phyloP scores from a whole-genome alignment of 2,888 invertebrate species.

The Fragum sueziense region DNA sequence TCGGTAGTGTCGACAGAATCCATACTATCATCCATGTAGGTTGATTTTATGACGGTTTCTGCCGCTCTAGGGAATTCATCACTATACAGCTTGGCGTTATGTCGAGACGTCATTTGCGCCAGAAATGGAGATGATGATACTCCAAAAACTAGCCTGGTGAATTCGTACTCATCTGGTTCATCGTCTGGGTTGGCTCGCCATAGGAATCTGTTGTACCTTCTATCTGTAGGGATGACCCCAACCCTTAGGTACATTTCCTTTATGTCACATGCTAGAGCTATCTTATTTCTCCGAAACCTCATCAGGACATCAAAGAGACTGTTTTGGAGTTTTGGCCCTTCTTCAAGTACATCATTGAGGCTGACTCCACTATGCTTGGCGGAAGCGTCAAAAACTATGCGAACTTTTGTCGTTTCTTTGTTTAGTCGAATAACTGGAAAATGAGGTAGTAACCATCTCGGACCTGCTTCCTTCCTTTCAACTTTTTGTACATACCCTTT shows the following conservation, averaged over 20 bases:
- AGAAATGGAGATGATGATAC: constrained; percentile 31
- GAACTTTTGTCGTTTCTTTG: constrained; percentile 25
- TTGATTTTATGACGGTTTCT: constrained; percentile 51
- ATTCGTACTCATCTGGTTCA: constrained; percentile 9
- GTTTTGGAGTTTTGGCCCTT: constrained; percentile 56
- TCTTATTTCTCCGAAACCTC: constrained; percentile 37
- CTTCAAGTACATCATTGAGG: constrained; percentile 44
- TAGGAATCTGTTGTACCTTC: constrained; percentile 28
- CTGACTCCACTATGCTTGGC: constrained; percentile 36
- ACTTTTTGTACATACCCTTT: too few species aligned
- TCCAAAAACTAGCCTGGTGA: constrained; percentile 32
- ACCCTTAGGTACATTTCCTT: constrained; percentile 39
- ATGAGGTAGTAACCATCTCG: constrained; percentile 31
- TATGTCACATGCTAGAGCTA: constrained; percentile 49
- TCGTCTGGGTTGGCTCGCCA: constrained; percentile 20
- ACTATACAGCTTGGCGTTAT: constrained; percentile 18
- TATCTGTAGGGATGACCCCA: constrained; percentile 5
- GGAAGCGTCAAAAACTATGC: constrained; percentile 59
- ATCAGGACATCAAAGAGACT: constrained; percentile 55
- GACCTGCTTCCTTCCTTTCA: too few species aligned
- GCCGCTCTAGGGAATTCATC: constrained; percentile 38
- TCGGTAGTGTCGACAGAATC: constrained; percentile 39
- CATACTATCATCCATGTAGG: constrained; percentile 61
- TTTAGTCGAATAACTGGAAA: constrained; percentile 23
- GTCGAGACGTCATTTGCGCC: constrained; percentile 22